Evolutionary conservation across 2,797 vertebrate genomes (phyloP).

Genomic region (Craterocephalus amniculus): DNA sequence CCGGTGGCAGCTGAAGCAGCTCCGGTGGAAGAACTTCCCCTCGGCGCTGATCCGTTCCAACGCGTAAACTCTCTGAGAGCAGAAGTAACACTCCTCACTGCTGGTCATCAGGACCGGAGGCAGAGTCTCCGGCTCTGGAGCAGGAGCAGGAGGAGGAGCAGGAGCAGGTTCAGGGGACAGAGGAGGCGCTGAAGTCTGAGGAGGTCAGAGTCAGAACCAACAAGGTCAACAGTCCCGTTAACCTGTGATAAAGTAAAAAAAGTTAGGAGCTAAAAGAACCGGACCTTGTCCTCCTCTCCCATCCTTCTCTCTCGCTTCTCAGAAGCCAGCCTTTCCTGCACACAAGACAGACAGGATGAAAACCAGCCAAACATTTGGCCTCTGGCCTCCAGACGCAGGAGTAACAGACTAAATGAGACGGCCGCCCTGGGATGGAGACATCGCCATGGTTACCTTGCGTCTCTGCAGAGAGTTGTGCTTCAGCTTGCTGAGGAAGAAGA

Average conservation of each 20-base stretch:
- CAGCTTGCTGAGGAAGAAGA: conserved; percentile 93
- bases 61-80: conserved; percentile 85
- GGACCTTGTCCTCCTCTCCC: conserved; percentile 76
- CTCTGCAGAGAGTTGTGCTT: conserved; percentile 86
- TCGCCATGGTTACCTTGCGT: conserved; percentile 76
- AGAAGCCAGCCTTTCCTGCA: conserved; percentile 74
- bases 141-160: background rate
- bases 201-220: background rate
- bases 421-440: background rate
- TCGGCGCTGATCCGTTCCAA: conserved; percentile 90
- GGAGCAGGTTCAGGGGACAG: conserved; percentile 30
- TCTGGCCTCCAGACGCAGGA: background rate
- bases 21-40: conserved; percentile 92
- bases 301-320: conserved; percentile 65
- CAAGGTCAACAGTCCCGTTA: too few relatives aligned
- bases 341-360: conserved; percentile 5
- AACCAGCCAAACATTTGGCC: background rate
- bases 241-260: background rate
- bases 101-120: conserved; percentile 38
- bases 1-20: conserved; percentile 89
- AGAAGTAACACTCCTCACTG: conserved; percentile 90
- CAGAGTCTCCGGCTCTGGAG: background rate
- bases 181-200: conserved; percentile 44
- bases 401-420: conserved; percentile 3
- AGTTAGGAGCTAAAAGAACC: conserved; percentile 33